A percentile compares a stretch with the other conserved stretches of the same genome.
Conservation (phyloP, 2,888 invertebrate species). For the Dolichomitus sp. region DNA sequence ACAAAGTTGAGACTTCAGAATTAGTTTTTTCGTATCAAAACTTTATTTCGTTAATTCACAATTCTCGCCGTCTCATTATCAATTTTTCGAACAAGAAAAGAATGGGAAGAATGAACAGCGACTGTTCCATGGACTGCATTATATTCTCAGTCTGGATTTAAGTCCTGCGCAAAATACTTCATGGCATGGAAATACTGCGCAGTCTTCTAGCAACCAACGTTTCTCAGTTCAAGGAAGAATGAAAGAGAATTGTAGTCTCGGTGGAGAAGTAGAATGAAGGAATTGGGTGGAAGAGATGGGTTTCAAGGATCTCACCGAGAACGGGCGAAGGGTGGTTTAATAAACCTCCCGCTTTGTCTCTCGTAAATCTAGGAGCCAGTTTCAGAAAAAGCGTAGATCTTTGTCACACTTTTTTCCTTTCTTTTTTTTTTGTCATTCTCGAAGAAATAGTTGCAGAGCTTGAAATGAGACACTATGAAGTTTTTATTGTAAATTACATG, state of each 20-base stretch:
- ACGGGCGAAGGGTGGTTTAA: conserved; percentile 71
- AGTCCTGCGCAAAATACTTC: conserved; percentile 31
- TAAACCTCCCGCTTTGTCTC: conserved; percentile 75
- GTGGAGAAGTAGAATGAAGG: conserved; percentile 30
- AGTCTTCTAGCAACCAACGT: conserved; percentile 3
- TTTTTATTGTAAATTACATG: neutral
- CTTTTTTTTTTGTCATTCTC: neutral
- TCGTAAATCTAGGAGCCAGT: conserved; percentile 72
- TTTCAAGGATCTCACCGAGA: conserved; percentile 1
- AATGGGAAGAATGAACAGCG: conserved; percentile 44
- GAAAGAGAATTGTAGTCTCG: conserved; percentile 3
- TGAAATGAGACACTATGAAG: neutral
- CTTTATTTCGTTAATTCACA: conserved; percentile 73
- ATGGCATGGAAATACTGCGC: conserved; percentile 20
- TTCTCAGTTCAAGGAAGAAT: conserved; percentile 19
- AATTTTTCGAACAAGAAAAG: conserved; percentile 67
- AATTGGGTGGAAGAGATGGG: conserved; percentile 24
- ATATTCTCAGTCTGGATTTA: conserved; percentile 33
- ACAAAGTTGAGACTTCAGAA: neutral
- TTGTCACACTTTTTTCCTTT: conserved; percentile 6
- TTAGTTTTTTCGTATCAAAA: conserved; percentile 69
- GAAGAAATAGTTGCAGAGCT: neutral
- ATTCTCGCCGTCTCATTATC: conserved; percentile 68
- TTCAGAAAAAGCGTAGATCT: conserved; percentile 11
- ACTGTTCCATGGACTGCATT: conserved; percentile 52